phyloP scores from a whole-genome alignment of 2,888 invertebrate species.

The Netelia inedita region DNA sequence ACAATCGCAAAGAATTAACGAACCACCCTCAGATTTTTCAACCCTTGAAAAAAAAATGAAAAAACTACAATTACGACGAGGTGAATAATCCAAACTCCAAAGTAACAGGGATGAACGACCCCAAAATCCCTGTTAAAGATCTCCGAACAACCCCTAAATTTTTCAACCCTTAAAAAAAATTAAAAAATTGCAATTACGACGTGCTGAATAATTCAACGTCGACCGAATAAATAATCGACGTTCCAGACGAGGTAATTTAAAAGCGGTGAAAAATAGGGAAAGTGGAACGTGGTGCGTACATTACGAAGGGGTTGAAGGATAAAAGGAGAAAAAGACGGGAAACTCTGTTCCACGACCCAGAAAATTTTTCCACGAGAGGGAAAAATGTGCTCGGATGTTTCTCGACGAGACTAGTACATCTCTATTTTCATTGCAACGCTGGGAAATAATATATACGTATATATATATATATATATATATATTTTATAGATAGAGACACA shows the following conservation, averaged over 20 bases:
- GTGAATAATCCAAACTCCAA: background rate
- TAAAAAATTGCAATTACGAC: background rate
- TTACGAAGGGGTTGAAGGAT: slow-evolving; percentile 45
- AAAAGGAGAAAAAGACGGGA: background rate
- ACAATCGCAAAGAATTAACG: no score
- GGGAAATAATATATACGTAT: slow-evolving; percentile 9
- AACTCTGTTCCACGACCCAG: slow-evolving; percentile 60
- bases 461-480: background rate
- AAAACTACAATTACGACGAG: background rate
- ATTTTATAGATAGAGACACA: background rate
- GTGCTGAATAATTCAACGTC: background rate
- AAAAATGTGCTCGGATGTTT: slow-evolving; percentile 59
- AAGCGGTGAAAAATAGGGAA: slow-evolving; percentile 31
- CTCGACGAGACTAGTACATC: slow-evolving; percentile 62
- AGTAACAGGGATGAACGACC: background rate
- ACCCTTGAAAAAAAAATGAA: no score
- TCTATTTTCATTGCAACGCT: slow-evolving; percentile 57
- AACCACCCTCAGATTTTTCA: no score
- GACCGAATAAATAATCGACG: slow-evolving; percentile 36
- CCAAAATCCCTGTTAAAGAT: background rate
- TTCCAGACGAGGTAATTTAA: slow-evolving; percentile 15
- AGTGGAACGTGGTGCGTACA: slow-evolving; percentile 46
- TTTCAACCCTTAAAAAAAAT: background rate
- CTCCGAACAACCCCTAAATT: background rate
- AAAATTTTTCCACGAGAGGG: slow-evolving; percentile 46